Conservation (phyloP, 2,113 vertebrate genomes). For the Ochotona curzoniae region DNA sequence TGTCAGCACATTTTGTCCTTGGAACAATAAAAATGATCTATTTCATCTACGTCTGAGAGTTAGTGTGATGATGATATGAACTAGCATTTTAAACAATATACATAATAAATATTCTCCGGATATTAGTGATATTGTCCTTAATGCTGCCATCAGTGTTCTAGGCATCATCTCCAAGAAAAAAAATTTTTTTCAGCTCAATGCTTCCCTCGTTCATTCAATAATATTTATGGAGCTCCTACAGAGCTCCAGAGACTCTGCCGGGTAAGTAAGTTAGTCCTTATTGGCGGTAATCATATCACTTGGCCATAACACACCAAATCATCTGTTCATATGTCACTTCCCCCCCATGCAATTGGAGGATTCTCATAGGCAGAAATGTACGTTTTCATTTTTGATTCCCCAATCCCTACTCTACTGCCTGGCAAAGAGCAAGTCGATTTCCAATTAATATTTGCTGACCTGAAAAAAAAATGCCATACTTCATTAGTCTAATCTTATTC, state of each 20-base stretch:
- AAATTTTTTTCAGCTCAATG: not conserved
- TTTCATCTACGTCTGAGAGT: not conserved
- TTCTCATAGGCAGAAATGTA: not conserved
- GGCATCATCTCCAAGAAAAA: not conserved
- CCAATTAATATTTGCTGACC: not conserved
- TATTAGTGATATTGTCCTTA: not conserved
- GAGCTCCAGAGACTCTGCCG: not conserved
- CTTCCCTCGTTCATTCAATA: not conserved
- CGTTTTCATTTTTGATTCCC: not conserved
- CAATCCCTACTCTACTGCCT: not conserved
- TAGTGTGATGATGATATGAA: not conserved
- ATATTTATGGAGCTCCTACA: not conserved
- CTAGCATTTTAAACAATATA: conserved; percentile 16
- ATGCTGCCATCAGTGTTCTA: not conserved
- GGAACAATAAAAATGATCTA: not conserved
- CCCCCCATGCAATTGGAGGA: not conserved
- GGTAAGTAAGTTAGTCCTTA: not conserved
- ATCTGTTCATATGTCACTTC: not conserved
- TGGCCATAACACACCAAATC: not conserved
- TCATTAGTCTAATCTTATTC: not conserved
- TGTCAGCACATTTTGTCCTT: not conserved
- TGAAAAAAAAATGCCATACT: conserved; percentile 4
- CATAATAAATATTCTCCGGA: not conserved
- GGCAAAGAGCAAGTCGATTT: not conserved
- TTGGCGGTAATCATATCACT: not conserved